Base-by-base conservation (phyloP, 2,888 invertebrate genomes). In the Hypomecis punctinalis region DNA sequence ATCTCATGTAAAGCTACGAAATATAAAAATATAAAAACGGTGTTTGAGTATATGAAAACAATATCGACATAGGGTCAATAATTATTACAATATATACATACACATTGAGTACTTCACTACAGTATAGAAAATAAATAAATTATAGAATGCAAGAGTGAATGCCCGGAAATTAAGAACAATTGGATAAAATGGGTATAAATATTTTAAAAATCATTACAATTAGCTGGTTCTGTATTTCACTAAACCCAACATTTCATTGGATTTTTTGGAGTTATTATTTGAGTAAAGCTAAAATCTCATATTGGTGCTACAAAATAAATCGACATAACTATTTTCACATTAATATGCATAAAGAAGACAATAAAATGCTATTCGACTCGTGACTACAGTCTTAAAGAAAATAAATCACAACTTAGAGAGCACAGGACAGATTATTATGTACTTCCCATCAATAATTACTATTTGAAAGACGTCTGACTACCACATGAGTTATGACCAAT, bases 1-100 rank as follows among this genome's bases (percentile, higher is more conserved):
- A 83, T 79, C 78, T 85, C 77, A 82, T 81, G 82, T 86, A 88
- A 84, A 86, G 79, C 86, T 90, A 90, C 76, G 81, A 77, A 83
- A 86, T 84, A 86, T 85, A 88, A 86, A 87, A 85, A 84, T 83
- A 85, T 61, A 66, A 66, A 72, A 82, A 84, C 81, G 77, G 74
- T 79, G 79, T 80, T 79, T 87, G 89, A 90, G 89, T 90, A 90
- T 88, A 56, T 40, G 6, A 13, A 86, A 83, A 81, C 69, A 63
- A 65, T 63, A 62, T 62, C 65, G 63, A 59, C 59, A 46, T 51
- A 57, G 63, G 68, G 49, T 48, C 55, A 54, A 54, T 61, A 51
- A 23, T 40, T 64, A 69, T 58, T 66, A 59, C 71, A 67, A 76
- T 79, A 76, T 77, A 81, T 71, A 81, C 68, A 76, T 70, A 79